These are phyloP conservation scores for Congeria kusceri DNA, from an alignment of 2,888 invertebrate species.

Conservation along the genomic window DNA sequence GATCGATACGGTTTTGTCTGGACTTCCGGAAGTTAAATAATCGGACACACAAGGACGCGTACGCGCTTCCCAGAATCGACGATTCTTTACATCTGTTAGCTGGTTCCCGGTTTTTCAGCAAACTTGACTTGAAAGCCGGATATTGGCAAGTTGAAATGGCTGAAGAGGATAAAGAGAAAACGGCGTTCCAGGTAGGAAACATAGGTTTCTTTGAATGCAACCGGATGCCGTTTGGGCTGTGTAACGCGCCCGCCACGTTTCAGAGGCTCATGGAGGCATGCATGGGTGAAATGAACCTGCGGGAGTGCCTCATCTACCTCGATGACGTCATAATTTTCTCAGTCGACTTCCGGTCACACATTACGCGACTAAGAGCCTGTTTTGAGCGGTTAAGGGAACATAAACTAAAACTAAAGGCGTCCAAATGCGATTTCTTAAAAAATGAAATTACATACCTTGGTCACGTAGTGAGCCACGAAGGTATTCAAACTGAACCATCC, in stretches of 20 bases:
- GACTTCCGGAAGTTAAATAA: neutral
- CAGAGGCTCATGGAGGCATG: neutral
- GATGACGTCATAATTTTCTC: constrained; percentile 19
- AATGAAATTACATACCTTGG: constrained; percentile 33
- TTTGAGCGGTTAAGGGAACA: constrained; percentile 34
- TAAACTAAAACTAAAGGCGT: constrained; percentile 43
- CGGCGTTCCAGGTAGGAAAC: constrained; percentile 17
- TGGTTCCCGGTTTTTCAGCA: constrained; percentile 5
- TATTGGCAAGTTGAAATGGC: constrained; percentile 23
- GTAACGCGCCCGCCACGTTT: neutral
- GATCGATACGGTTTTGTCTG: neutral
- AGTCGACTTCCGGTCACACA: constrained; percentile 14
- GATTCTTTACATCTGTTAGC: constrained; percentile 2
- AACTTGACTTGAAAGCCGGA: constrained; percentile 6
- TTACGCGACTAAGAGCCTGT: constrained; percentile 24
- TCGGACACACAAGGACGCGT: constrained; percentile 6
- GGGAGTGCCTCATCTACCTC: constrained; percentile 14
- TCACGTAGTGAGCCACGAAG: constrained; percentile 39
- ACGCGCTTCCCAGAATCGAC: constrained; percentile 1
- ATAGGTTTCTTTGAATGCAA: constrained; percentile 6
- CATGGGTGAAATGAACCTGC: constrained; percentile 11
- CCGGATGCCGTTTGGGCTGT: neutral
- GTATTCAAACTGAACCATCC: constrained; percentile 26
- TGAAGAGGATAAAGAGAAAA: constrained; percentile 25
- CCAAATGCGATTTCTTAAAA: constrained; percentile 39